Base-by-base conservation (phyloP, 2,113 vertebrate species). In the Antidorcas marsupialis region DNA sequence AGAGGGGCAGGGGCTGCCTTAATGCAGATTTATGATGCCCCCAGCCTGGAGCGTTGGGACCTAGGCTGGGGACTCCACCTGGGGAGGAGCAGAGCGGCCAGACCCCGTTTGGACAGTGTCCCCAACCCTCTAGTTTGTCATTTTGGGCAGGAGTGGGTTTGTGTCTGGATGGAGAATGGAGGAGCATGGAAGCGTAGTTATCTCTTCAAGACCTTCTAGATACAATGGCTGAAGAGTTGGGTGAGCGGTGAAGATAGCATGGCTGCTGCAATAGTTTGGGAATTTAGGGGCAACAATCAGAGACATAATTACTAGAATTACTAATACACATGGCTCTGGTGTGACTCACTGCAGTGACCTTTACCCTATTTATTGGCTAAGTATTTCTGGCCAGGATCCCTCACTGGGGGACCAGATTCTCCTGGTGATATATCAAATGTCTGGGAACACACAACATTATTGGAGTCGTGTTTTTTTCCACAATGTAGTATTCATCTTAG, bases 1-100 rank as follows among this genome's bases (percentile, higher is more conserved):
- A 39, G 79, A 90, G 88, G 95, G 86, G 17, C 67, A 93, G 96
- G 96, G 98, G 96, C 95, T 36, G 87, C 78, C 93, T 84, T 59
- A 96, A 93, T 87, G 43, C 53, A 92, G 97, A 6, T 1, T 55
- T 43, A 95, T 53, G 94, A 97, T 93, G 78, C 87, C 94, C 89
- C 0, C 0, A 36, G 30, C 82, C 39, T 1, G 62, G 90, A 98
- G 98, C 94, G n/a, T 25, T 81, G 78, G 36, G 8, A 62, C 76
- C 11, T 27, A 81, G 97, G 94, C 92, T 71, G 71, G 92, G 82
- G 96, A 45, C 67, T 96, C 83, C 71, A 74, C 88, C 85, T 0
- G 82, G 86, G 76, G 71, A 96, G 90, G 52, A 43, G 45, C 71
- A 47, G 39, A 55, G 62, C 23, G 0, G 5, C 45, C 82, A 23